phyloP scores from a whole-genome alignment of 1,140 invertebrate species.

The Dendrolimus punctatus region DNA sequence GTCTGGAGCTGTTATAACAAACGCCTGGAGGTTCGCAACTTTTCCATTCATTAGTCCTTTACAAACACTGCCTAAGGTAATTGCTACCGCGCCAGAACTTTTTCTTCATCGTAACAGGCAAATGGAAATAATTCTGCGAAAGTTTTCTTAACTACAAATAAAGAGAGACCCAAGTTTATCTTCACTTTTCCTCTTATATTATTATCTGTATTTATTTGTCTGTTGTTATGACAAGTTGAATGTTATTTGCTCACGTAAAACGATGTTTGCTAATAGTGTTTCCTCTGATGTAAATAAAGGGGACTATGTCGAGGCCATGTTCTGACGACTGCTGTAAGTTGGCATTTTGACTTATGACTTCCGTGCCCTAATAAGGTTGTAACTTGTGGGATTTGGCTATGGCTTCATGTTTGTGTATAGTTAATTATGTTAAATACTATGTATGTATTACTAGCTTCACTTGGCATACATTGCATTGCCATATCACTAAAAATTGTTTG shows the following conservation, averaged over 20 bases:
- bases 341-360: too few species aligned
- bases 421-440: too few species aligned
- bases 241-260: constrained; percentile 5
- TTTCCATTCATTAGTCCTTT: not conserved
- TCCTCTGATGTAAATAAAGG: not conserved
- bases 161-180: constrained; percentile 10
- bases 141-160: constrained; percentile 21
- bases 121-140: constrained; percentile 19
- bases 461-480: too few species aligned
- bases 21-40: too few species aligned
- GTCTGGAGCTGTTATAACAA: too few species aligned
- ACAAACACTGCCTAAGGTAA: constrained; percentile 8
- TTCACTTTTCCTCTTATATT: constrained; percentile 9
- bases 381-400: too few species aligned
- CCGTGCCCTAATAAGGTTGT: too few species aligned
- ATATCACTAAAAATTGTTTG: too few species aligned
- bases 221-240: constrained; percentile 10
- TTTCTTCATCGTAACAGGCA: constrained; percentile 16
- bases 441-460: too few species aligned
- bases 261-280: constrained; percentile 2
- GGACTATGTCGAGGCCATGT: too few species aligned
- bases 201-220: constrained; percentile 13
- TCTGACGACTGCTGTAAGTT: too few species aligned
- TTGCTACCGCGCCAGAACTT: constrained; percentile 11
- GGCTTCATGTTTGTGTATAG: too few species aligned